A percentile compares a stretch with the other conserved stretches of the same genome.
Evolutionary conservation across 2,888 invertebrate species (phyloP).

Genomic region (Acholoe squamosa): DNA sequence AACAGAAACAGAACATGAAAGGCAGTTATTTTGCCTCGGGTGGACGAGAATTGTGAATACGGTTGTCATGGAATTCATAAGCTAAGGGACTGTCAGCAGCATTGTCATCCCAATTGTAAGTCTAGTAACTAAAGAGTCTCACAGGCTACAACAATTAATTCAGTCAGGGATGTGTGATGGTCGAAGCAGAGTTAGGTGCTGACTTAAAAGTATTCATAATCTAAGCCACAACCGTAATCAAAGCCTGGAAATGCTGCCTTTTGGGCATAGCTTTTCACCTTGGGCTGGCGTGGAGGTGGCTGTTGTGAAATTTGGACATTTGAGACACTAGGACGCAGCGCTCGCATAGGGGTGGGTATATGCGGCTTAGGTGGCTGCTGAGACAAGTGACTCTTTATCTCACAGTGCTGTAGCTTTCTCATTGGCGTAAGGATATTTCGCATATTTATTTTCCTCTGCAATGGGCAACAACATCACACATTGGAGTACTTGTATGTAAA

Average conservation of each 20-base stretch:
- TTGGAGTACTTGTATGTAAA: background rate
- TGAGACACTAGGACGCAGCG: background rate
- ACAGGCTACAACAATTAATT: background rate
- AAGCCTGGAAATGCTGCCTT: constrained; percentile 32
- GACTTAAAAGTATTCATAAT: constrained; percentile 2
- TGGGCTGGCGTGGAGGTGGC: constrained; percentile 4
- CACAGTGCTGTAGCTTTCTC: constrained; percentile 22
- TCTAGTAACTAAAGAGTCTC: background rate
- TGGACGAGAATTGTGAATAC: background rate
- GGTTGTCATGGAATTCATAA: constrained; percentile 3
- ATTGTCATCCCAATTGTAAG: background rate
- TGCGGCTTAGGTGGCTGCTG: constrained; percentile 44
- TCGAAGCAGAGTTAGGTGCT: constrained; percentile 41
- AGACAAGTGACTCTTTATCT: constrained; percentile 51
- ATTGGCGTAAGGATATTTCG: constrained; percentile 52
- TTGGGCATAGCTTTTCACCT: constrained; percentile 34
- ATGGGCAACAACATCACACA: constrained; percentile 48
- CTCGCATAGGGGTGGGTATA: constrained; percentile 45
- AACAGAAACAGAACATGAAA: background rate
- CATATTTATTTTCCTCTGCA: constrained; percentile 43
- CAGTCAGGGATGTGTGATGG: background rate
- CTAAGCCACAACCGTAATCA: constrained; percentile 42
- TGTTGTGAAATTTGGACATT: constrained; percentile 11
- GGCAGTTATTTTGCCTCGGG: background rate
- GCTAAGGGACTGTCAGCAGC: constrained; percentile 43